Percentiles rank a stretch among this genome's conserved stretches.
Evolutionary conservation across 1,140 invertebrate genomes (phyloP).

Genomic region (Drosophila lacteicornis): DNA sequence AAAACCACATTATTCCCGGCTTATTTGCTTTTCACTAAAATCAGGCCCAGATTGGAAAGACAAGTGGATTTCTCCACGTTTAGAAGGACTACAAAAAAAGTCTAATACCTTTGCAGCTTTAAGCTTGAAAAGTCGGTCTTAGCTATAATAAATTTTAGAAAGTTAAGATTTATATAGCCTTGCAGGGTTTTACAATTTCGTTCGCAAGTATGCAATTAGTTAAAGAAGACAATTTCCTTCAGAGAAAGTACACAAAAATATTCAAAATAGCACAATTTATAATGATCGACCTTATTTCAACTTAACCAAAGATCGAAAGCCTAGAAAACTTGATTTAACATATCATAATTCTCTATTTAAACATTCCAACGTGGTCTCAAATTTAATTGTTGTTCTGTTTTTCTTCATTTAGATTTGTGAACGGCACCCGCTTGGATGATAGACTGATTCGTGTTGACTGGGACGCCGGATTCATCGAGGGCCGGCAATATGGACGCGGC

Average conservation of each 20-base stretch:
- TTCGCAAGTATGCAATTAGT: background rate
- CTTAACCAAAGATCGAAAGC: too few relatives aligned
- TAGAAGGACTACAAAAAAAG: background rate
- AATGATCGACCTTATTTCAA: too few relatives aligned
- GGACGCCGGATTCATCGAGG: conserved; percentile 99
- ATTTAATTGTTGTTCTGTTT: too few relatives aligned
- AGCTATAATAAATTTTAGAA: background rate
- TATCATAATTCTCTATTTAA: too few relatives aligned
- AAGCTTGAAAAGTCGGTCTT: background rate
- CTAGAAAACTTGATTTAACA: too few relatives aligned
- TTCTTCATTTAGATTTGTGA: conserved; percentile 91
- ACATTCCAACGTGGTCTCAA: background rate
- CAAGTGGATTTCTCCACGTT: background rate
- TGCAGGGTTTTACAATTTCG: background rate
- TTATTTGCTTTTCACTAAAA: background rate
- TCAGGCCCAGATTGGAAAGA: background rate
- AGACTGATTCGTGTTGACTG: conserved; percentile 99
- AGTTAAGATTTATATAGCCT: background rate
- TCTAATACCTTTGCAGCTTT: background rate
- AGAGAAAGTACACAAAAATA: too few relatives aligned
- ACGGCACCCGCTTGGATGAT: conserved; percentile 98
- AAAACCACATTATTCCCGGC: conserved; percentile 3
- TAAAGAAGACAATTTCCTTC: too few relatives aligned
- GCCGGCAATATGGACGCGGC: conserved; percentile 98
- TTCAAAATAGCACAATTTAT: too few relatives aligned